Percentiles rank a stretch among this genome's conserved stretches.
phyloP scores from a whole-genome alignment of 2,797 vertebrate genomes.

The Fringilla coelebs region DNA sequence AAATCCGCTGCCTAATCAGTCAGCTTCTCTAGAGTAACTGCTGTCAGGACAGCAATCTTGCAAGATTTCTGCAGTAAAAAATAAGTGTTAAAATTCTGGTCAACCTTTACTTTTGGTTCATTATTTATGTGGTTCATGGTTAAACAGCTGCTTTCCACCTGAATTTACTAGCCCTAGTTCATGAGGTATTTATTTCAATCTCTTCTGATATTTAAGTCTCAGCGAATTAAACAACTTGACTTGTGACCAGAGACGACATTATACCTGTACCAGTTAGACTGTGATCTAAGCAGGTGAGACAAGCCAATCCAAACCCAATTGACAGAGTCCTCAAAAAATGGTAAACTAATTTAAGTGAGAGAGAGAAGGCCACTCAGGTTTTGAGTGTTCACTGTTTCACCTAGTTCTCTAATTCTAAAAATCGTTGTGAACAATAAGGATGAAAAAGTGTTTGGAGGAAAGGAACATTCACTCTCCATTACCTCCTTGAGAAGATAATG shows the following conservation, averaged over 20 bases:
- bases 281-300: neutral
- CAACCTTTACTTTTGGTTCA: neutral
- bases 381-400: neutral
- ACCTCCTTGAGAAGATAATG: neutral
- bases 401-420: neutral
- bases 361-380: neutral
- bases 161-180: neutral
- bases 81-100: neutral
- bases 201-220: constrained; percentile 16
- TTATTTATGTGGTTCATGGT: neutral
- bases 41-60: neutral
- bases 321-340: neutral
- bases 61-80: neutral
- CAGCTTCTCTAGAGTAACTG: neutral
- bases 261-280: neutral
- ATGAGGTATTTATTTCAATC: neutral
- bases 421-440: neutral
- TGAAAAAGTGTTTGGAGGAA: neutral
- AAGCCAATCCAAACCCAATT: neutral
- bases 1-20: neutral
- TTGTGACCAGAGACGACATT: neutral
- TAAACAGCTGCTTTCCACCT: neutral
- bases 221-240: neutral
- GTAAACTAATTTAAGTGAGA: neutral
- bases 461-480: neutral